Evolutionary conservation across 2,797 vertebrate genomes (phyloP).

Genomic region (Malurus leucopterus): DNA sequence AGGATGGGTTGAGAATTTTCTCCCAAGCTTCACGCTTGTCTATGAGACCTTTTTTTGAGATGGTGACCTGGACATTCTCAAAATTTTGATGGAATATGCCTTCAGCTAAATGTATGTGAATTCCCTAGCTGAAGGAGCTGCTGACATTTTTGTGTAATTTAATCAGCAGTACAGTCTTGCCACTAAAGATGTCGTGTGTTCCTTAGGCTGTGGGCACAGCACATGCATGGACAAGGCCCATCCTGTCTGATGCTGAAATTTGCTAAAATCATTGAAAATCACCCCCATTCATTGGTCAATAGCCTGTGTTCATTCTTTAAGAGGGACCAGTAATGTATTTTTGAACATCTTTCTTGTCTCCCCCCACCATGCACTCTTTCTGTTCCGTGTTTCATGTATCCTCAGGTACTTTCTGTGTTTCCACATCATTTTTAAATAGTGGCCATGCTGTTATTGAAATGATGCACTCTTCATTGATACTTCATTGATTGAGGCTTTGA

Average conservation of each 20-base stretch:
- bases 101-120: not conserved
- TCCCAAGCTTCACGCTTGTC: not conserved
- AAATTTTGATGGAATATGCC: not conserved
- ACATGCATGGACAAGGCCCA: rapidly evolving
- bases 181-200: not conserved
- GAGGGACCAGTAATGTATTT: not conserved
- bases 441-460: not conserved
- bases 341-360: not conserved
- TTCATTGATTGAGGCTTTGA: too few relatives aligned
- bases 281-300: not conserved
- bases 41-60: not conserved
- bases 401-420: not conserved
- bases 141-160: not conserved
- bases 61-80: not conserved
- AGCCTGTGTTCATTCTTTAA: not conserved
- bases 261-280: not conserved
- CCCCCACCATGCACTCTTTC: not conserved
- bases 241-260: not conserved
- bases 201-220: not conserved
- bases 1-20: not conserved
- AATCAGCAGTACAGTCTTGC: not conserved
- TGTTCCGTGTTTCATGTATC: not conserved
- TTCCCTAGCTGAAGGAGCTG: not conserved
- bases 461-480: not conserved
- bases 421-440: not conserved